Conservation (phyloP, 2,113 vertebrate species). For the Danionella cerebrum region DNA sequence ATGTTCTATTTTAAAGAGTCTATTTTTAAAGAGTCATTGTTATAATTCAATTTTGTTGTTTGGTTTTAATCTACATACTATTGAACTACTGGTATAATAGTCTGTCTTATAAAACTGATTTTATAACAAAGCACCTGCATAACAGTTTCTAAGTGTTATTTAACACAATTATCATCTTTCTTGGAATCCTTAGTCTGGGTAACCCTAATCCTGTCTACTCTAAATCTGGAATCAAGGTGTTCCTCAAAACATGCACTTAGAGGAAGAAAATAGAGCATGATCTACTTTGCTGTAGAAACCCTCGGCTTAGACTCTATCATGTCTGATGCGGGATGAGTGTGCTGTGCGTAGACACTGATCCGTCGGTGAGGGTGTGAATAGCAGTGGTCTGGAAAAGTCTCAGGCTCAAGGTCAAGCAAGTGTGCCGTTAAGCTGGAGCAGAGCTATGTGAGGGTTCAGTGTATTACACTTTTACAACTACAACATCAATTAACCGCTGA, state of each 20-base stretch:
- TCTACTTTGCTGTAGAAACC: conserved; percentile 1
- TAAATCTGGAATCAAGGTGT: neutral
- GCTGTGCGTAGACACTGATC: neutral
- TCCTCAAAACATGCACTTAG: neutral
- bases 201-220: neutral
- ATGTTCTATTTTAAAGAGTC: neutral
- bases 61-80: too few relatives aligned
- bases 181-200: neutral
- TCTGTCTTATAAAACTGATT: neutral
- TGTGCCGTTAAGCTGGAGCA: neutral
- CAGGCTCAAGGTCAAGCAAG: neutral
- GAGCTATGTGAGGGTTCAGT: neutral
- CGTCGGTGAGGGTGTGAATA: neutral
- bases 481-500: neutral
- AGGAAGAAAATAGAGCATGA: conserved; percentile 4
- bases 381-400: neutral
- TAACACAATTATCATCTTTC: neutral
- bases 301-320: neutral
- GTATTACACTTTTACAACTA: neutral
- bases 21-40: too few relatives aligned
- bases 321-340: neutral
- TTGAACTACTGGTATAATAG: too few relatives aligned
- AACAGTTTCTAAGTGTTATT: neutral
- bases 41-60: too few relatives aligned
- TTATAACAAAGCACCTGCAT: neutral